Conservation (phyloP, 2,888 invertebrate genomes). For the Idaea straminata region DNA sequence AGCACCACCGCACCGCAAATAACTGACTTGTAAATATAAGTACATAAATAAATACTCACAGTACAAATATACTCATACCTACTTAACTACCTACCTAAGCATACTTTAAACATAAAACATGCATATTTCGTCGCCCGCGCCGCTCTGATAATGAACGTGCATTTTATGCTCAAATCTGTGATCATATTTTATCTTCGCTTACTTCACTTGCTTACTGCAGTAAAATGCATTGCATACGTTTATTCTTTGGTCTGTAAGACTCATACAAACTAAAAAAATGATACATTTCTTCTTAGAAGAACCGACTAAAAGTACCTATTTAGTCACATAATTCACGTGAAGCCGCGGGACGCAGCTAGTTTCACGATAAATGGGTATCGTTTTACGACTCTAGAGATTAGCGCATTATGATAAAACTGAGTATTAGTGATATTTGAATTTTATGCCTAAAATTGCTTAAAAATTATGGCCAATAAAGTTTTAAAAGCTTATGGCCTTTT, state of each 20-base stretch:
- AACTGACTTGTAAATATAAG: too few species aligned
- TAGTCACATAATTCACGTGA: not conserved
- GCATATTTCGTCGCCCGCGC: not conserved
- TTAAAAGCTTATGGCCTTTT: not conserved
- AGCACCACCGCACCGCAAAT: too few species aligned
- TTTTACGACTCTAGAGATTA: not conserved
- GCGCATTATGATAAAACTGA: not conserved
- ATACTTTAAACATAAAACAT: not conserved
- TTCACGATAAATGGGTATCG: not conserved
- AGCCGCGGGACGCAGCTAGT: not conserved
- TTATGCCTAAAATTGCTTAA: not conserved
- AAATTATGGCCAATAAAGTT: not conserved
- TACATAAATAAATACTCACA: too few species aligned
- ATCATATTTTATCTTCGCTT: not conserved
- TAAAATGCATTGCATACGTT: not conserved
- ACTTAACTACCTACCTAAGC: not conserved
- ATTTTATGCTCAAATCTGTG: not conserved
- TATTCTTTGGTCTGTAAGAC: too few species aligned
- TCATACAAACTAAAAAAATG: too few species aligned
- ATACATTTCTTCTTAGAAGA: too few species aligned
- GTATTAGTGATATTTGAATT: not conserved
- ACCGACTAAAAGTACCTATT: not conserved
- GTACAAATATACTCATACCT: not conserved
- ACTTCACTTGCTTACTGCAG: not conserved
- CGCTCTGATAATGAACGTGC: not conserved